phyloP scores from a whole-genome alignment of 2,888 invertebrate species.

The Cryptocheilus praepositus region DNA sequence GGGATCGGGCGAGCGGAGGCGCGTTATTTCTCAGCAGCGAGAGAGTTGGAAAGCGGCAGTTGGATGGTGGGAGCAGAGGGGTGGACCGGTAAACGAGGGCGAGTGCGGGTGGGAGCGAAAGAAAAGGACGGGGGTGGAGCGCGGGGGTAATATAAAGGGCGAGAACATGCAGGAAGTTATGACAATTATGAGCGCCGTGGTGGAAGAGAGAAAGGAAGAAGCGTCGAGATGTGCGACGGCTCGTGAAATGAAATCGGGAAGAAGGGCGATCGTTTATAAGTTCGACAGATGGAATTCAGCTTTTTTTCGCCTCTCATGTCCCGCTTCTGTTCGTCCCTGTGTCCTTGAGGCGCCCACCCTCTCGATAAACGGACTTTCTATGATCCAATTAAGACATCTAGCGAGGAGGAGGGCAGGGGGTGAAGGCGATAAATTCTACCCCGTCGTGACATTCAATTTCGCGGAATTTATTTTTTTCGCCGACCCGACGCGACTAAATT shows the following conservation, averaged over 20 bases:
- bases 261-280: slow-evolving; percentile 64
- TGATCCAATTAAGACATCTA: slow-evolving; percentile 45
- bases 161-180: slow-evolving; percentile 62
- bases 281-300: slow-evolving; percentile 60
- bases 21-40: slow-evolving; percentile 15
- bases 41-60: slow-evolving; percentile 11
- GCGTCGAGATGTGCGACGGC: slow-evolving; percentile 62
- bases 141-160: slow-evolving; percentile 39
- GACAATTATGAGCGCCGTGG: slow-evolving; percentile 57
- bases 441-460: slow-evolving; percentile 7
- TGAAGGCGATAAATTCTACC: slow-evolving; percentile 8
- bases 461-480: slow-evolving; percentile 3
- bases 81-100: slow-evolving; percentile 3
- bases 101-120: slow-evolving; percentile 1
- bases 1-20: slow-evolving; percentile 1
- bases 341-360: background rate
- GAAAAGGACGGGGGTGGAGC: slow-evolving; percentile 18
- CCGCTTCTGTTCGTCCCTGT: background rate
- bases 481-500: background rate
- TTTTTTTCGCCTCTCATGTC: slow-evolving; percentile 21
- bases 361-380: slow-evolving; percentile 40
- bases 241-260: slow-evolving; percentile 68
- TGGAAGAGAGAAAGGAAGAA: slow-evolving; percentile 27
- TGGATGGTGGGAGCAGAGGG: slow-evolving; percentile 11
- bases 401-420: slow-evolving; percentile 6